Percentiles rank a stretch among this genome's conserved stretches.
phyloP scores from a whole-genome alignment of 2,797 vertebrate species.

The Hozukius guyotensis region DNA sequence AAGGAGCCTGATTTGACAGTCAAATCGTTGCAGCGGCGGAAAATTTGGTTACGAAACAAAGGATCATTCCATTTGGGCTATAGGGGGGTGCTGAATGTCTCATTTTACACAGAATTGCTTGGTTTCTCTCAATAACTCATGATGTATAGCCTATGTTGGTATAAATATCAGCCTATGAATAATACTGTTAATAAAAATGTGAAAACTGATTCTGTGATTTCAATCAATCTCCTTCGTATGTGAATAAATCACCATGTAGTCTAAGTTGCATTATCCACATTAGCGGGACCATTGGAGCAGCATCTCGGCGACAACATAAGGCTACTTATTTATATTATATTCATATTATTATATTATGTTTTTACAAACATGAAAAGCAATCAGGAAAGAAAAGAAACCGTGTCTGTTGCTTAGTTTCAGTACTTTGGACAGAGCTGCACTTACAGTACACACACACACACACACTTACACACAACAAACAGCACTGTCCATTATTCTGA shows the following conservation, averaged over 20 bases:
- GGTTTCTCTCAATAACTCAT: not conserved
- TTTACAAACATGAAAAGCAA: not conserved
- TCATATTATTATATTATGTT: not conserved
- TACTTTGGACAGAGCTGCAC: not conserved
- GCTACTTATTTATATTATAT: not conserved
- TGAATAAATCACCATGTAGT: not conserved
- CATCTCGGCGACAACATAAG: not conserved
- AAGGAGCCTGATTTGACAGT: not conserved
- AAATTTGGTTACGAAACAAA: not conserved
- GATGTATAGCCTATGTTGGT: not conserved
- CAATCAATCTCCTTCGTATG: not conserved
- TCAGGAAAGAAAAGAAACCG: not conserved
- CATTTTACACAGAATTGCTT: not conserved
- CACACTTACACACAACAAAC: not conserved
- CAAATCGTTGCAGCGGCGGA: not conserved
- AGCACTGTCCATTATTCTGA: not conserved
- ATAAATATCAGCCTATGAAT: not conserved
- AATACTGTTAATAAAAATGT: no score
- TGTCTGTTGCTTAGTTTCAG: not conserved
- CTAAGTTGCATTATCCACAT: not conserved
- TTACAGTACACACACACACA: not conserved
- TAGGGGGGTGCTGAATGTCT: not conserved
- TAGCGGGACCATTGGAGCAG: not conserved
- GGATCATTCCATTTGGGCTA: not conserved
- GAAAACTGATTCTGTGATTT: not conserved